These are phyloP conservation scores for Baronia brevicornis DNA, from an alignment of 2,888 invertebrate species.

Conservation along the genomic window DNA sequence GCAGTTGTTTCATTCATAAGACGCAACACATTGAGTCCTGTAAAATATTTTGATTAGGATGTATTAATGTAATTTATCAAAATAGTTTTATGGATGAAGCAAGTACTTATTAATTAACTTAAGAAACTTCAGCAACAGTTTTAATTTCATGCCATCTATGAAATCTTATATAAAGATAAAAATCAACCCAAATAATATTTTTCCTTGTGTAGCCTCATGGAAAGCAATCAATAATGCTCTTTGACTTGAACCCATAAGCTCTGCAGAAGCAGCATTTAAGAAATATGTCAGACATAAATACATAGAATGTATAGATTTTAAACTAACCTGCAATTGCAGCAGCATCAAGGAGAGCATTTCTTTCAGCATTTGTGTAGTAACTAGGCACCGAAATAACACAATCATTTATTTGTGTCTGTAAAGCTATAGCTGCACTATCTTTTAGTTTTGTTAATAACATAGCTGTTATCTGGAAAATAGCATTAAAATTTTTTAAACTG, in stretches of 20 bases:
- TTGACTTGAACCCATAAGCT: slow-evolving; percentile 7
- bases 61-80: no score
- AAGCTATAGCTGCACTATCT: slow-evolving; percentile 88
- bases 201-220: no score
- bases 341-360: slow-evolving; percentile 93
- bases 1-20: slow-evolving; percentile 98
- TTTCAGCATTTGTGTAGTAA: slow-evolving; percentile 95
- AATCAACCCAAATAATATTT: no score
- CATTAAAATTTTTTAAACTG: neutral
- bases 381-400: slow-evolving; percentile 96
- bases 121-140: no score
- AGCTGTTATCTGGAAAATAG: slow-evolving; percentile 89
- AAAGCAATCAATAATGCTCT: no score
- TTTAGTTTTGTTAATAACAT: slow-evolving; percentile 98
- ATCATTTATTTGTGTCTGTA: slow-evolving; percentile 94
- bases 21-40: slow-evolving; percentile 91
- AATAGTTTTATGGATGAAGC: no score
- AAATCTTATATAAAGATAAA: no score
- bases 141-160: no score
- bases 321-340: slow-evolving; percentile 88
- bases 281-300: neutral
- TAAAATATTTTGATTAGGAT: no score
- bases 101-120: no score
- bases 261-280: no score
- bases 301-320: neutral